phyloP scores from a whole-genome alignment of 2,113 vertebrate species.

The Alces alces region DNA sequence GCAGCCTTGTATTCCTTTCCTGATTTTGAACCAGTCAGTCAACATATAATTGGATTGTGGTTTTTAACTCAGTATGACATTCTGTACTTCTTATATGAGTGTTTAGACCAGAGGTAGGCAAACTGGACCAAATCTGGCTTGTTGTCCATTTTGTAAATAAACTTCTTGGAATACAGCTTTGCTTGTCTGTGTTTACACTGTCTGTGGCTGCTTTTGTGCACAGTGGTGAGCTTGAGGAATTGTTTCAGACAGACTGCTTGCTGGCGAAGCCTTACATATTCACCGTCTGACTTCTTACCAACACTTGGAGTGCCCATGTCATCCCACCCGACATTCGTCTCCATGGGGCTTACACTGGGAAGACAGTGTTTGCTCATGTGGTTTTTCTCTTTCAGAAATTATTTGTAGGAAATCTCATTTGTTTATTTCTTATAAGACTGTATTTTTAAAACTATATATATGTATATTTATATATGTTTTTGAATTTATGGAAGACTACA shows the following conservation, averaged over 20 bases:
- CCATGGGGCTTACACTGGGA: neutral
- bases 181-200: neutral
- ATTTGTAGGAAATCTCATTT: neutral
- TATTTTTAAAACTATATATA: neutral
- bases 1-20: neutral
- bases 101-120: neutral
- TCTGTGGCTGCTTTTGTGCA: neutral
- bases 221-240: neutral
- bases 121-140: neutral
- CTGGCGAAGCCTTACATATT: neutral
- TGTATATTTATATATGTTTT: neutral
- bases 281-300: neutral
- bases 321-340: neutral
- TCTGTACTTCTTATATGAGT: neutral
- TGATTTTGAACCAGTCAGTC: neutral
- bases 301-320: neutral
- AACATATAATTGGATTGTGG: neutral
- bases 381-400: neutral
- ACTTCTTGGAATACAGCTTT: neutral
- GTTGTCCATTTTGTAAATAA: neutral
- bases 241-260: neutral
- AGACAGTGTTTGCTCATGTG: neutral
- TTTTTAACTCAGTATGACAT: neutral
- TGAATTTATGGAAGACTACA: constrained; percentile 70
- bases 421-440: neutral